Conservation (phyloP, 2,113 vertebrate species). For the Esox niger region DNA sequence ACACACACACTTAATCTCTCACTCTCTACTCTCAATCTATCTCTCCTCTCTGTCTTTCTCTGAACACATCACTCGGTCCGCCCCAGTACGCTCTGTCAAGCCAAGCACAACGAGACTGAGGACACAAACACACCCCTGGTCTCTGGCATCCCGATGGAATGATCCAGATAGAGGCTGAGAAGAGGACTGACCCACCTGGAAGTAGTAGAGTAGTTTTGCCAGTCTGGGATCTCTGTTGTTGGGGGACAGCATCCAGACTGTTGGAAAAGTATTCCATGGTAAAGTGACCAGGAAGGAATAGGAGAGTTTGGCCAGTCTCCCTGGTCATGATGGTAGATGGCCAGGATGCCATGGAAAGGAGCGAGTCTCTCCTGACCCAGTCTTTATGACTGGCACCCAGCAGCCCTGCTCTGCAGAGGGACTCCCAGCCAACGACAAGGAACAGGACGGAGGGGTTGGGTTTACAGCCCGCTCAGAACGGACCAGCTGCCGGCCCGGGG, state of each 20-base stretch:
- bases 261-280: no score
- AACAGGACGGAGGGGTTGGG: no score
- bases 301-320: no score
- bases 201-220: no score
- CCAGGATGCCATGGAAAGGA: neutral
- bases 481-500: no score
- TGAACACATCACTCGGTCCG: slow-evolving; percentile 67
- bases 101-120: slow-evolving; percentile 63
- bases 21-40: slow-evolving; percentile 53
- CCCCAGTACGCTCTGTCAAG: slow-evolving; percentile 72
- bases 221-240: no score
- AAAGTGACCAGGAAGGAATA: slow-evolving; percentile 54
- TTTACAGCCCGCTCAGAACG: no score
- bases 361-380: slow-evolving; percentile 22
- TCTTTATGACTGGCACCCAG: slow-evolving; percentile 47
- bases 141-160: no score
- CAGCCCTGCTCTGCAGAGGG: slow-evolving; percentile 41
- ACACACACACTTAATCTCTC: slow-evolving; percentile 33
- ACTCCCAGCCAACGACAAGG: no score
- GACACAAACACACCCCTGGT: slow-evolving; percentile 37
- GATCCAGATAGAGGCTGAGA: slow-evolving; percentile 17
- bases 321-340: slow-evolving; percentile 21
- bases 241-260: slow-evolving; percentile 34
- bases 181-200: neutral
- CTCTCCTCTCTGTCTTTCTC: slow-evolving; percentile 25